phyloP scores from a whole-genome alignment of 2,797 vertebrate species.

The Chloroceryle inda region DNA sequence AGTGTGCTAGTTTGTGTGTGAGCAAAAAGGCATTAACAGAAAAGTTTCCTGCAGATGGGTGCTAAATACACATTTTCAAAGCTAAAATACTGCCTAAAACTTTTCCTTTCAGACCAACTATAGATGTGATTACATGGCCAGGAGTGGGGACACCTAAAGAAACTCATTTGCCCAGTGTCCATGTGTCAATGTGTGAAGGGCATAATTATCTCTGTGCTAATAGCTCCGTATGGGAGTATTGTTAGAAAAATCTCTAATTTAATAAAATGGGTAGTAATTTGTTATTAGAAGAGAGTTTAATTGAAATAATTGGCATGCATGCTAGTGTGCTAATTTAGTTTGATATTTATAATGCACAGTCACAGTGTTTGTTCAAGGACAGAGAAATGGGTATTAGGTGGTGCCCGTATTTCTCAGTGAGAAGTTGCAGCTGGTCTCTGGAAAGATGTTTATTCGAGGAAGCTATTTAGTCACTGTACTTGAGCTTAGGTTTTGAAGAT shows the following conservation, averaged over 20 bases:
- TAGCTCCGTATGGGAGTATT: not conserved
- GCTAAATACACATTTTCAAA: not conserved
- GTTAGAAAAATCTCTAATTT: not conserved
- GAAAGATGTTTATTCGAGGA: not conserved
- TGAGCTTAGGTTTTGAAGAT: not conserved
- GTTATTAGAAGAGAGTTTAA: conserved; percentile 20
- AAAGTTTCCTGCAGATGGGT: not conserved
- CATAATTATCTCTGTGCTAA: not conserved
- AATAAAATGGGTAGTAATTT: conserved; percentile 12
- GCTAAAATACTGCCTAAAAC: not conserved
- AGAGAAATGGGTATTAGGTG: not conserved
- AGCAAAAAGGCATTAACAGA: not conserved
- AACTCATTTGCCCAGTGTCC: not conserved
- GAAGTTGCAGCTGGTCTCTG: not conserved
- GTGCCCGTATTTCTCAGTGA: not conserved
- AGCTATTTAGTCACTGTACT: not conserved
- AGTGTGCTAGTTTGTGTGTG: rapidly evolving
- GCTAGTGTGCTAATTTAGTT: not conserved
- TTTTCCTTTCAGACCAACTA: not conserved
- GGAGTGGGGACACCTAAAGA: rapidly evolving
- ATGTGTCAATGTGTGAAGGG: rapidly evolving
- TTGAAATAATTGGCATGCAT: conserved; percentile 27
- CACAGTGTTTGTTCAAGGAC: not conserved
- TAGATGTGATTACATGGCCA: not conserved
- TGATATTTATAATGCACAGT: not conserved